A percentile compares a stretch with the other conserved stretches of the same genome.
phyloP scores from a whole-genome alignment of 2,888 invertebrate genomes.

The Callosobruchus maculatus region DNA sequence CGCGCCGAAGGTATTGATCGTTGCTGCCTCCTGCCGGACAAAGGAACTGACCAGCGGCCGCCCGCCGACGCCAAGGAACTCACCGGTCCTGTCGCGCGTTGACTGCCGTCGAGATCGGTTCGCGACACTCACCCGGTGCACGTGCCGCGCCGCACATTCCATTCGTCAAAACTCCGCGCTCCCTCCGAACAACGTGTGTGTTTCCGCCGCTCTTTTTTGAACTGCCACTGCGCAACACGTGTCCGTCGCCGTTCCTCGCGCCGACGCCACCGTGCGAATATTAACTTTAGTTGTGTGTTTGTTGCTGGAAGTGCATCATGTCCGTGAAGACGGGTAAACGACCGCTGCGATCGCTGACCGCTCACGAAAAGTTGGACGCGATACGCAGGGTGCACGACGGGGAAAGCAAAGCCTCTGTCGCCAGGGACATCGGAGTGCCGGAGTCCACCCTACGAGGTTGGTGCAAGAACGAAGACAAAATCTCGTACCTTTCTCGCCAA shows the following conservation, averaged over 20 bases:
- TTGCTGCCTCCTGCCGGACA: constrained; percentile 39
- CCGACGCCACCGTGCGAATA: constrained; percentile 24
- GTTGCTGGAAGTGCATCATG: constrained; percentile 45
- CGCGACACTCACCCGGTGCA: constrained; percentile 16
- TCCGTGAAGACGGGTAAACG: constrained; percentile 69
- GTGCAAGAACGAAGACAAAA: constrained; percentile 83
- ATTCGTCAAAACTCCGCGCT: constrained; percentile 38
- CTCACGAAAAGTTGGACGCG: constrained; percentile 75
- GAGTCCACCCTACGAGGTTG: constrained; percentile 83
- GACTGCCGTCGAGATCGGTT: constrained; percentile 30
- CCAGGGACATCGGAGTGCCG: constrained; percentile 80
- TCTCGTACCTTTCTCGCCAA: constrained; percentile 65
- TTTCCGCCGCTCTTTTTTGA: not conserved
- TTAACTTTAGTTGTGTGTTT: constrained; percentile 23
- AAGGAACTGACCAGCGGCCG: constrained; percentile 53
- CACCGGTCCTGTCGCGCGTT: constrained; percentile 28
- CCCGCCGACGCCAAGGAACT: constrained; percentile 25
- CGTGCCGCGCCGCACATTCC: constrained; percentile 18
- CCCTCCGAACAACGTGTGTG: not conserved
- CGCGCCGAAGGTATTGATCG: constrained; percentile 47
- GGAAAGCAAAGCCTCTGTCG: constrained; percentile 82
- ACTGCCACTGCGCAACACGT: constrained; percentile 35
- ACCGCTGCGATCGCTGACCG: constrained; percentile 72
- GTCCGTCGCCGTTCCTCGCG: constrained; percentile 35
- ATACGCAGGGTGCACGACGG: constrained; percentile 80